These are phyloP conservation scores for Anguilla anguilla DNA, from an alignment of 2,797 vertebrate genomes.

Conservation along the genomic window DNA sequence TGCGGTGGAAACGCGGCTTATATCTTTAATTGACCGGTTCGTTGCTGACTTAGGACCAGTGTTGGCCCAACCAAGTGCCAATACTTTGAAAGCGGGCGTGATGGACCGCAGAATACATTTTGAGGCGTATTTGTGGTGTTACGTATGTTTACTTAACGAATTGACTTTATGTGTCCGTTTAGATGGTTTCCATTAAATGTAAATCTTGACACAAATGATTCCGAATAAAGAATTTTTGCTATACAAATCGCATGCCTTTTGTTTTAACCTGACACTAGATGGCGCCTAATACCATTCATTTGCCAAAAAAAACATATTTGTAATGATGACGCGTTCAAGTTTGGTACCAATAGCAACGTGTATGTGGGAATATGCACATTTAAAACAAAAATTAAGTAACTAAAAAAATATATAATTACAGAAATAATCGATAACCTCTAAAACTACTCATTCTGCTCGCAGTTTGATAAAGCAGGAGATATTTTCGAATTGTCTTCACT, in stretches of 20 bases:
- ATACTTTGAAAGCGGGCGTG: not conserved
- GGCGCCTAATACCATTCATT: not conserved
- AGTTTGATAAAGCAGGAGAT: not conserved
- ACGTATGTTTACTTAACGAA: not conserved
- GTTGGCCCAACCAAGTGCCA: not conserved
- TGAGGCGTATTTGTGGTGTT: not conserved
- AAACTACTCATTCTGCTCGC: not conserved
- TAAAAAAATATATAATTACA: not conserved
- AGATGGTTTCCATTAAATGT: not conserved
- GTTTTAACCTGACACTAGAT: conserved; percentile 17
- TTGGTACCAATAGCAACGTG: not conserved
- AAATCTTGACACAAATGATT: not conserved
- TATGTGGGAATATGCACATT: not conserved
- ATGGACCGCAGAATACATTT: not conserved
- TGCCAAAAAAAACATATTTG: not conserved
- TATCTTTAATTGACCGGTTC: no score
- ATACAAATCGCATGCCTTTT: not conserved
- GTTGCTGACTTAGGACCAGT: no score
- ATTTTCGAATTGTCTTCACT: conserved; percentile 24
- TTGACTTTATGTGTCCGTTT: not conserved
- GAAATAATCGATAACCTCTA: not conserved
- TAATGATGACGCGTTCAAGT: not conserved
- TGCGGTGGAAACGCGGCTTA: no score
- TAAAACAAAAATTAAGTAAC: not conserved
- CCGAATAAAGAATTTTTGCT: not conserved